These are phyloP conservation scores for Micromussa lordhowensis DNA, from an alignment of 92 coral and sea anemone genomes.

Conservation along the genomic window DNA sequence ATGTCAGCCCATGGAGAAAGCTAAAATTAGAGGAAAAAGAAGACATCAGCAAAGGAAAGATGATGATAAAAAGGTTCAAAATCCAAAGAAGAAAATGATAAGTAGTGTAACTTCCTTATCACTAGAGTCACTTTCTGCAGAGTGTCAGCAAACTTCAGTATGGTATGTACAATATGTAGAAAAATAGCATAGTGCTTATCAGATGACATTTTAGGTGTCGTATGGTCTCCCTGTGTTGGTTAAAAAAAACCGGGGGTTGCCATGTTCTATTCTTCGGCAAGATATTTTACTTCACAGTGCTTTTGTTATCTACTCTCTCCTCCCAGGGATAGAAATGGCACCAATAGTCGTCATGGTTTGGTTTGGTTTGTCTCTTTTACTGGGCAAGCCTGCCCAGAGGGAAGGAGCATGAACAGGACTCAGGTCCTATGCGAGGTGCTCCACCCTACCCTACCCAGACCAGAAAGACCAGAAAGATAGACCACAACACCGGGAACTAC, in stretches of 20 bases:
- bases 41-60: not conserved
- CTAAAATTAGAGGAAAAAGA: not conserved
- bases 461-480: too few species aligned
- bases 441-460: too few species aligned
- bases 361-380: too few species aligned
- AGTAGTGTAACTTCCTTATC: not conserved
- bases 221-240: not conserved
- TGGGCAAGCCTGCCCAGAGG: too few species aligned
- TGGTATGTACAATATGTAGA: slow-evolving; percentile 14
- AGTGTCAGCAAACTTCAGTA: not conserved
- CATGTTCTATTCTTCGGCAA: not conserved
- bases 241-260: not conserved
- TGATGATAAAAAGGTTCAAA: not conserved
- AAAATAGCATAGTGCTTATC: not conserved
- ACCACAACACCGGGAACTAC: too few species aligned
- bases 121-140: slow-evolving; percentile 7
- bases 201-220: not conserved
- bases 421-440: too few species aligned
- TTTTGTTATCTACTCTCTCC: not conserved
- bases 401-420: too few species aligned
- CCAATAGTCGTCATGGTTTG: too few species aligned
- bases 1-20: not conserved
- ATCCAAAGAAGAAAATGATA: slow-evolving; percentile 2
- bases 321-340: not conserved
- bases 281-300: not conserved